These are phyloP conservation scores for Colius striatus DNA, from an alignment of 2,113 vertebrate genomes.

Conservation along the genomic window DNA sequence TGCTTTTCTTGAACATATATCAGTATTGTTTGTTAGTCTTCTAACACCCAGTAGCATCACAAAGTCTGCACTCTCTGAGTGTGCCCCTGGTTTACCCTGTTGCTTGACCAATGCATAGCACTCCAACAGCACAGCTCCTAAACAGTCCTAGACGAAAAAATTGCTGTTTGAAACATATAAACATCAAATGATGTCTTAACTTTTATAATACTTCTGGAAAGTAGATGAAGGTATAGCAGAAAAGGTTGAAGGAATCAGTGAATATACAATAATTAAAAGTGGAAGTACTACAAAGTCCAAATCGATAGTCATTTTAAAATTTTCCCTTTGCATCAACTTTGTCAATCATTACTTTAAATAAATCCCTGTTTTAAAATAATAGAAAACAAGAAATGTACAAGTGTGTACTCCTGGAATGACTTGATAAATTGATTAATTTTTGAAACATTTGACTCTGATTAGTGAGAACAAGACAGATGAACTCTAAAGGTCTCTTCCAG, in stretches of 20 bases:
- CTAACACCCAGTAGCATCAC: fast-evolving
- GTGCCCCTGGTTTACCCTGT: neutral
- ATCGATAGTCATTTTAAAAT: neutral
- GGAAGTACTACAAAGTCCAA: neutral
- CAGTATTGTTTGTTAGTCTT: neutral
- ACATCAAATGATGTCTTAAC: neutral
- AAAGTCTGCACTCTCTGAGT: fast-evolving
- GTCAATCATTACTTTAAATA: neutral
- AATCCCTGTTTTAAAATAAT: slow-evolving; percentile 12
- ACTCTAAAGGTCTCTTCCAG: too few species aligned
- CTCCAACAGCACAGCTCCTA: neutral
- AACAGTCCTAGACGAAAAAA: neutral
- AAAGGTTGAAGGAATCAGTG: neutral
- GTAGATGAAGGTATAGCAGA: neutral
- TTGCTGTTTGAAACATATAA: neutral
- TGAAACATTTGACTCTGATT: slow-evolving; percentile 27
- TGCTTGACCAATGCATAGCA: neutral
- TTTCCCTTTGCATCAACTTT: neutral
- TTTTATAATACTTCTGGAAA: neutral
- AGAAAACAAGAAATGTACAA: slow-evolving; percentile 8
- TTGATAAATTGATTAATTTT: slow-evolving; percentile 24
- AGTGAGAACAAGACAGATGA: slow-evolving; percentile 9
- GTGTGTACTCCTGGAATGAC: neutral
- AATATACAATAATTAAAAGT: neutral
- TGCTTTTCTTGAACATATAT: neutral